These are phyloP conservation scores for Acipenser transmontanus DNA, from an alignment of 2,797 vertebrate species.

Conservation along the genomic window DNA sequence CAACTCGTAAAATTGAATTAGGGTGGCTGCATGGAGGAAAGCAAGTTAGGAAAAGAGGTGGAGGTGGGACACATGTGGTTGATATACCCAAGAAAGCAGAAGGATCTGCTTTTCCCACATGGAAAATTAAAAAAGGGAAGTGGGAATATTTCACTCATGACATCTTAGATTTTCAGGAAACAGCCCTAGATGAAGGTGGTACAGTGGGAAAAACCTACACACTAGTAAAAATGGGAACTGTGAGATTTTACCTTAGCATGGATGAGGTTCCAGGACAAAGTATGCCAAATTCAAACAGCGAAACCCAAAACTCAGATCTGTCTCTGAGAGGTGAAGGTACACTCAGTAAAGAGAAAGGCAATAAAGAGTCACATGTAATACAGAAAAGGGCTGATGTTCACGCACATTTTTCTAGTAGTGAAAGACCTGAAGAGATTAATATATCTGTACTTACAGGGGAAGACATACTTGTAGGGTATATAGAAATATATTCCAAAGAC, in stretches of 20 bases:
- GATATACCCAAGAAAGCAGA: background rate
- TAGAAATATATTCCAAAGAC: background rate
- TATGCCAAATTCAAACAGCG: conserved; percentile 1
- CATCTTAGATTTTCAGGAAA: conserved; percentile 26
- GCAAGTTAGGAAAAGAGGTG: background rate
- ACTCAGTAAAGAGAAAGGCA: background rate
- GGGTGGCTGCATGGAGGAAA: background rate
- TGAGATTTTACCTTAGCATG: conserved; percentile 29
- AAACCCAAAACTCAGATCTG: conserved; percentile 1
- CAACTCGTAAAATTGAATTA: background rate
- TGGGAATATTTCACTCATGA: conserved; percentile 26
- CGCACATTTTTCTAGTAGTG: conserved; percentile 11
- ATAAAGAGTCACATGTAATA: background rate
- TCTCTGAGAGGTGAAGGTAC: background rate
- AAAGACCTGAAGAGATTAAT: conserved; percentile 14
- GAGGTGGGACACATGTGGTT: background rate
- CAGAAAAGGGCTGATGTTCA: background rate
- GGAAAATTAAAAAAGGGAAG: conserved; percentile 18
- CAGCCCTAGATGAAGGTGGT: conserved; percentile 20
- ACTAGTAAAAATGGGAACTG: conserved; percentile 19
- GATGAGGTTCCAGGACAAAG: conserved; percentile 9
- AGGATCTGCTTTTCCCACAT: conserved; percentile 25
- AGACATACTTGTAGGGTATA: background rate
- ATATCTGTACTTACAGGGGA: background rate
- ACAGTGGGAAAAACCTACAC: conserved; percentile 25